phyloP scores from a whole-genome alignment of 2,888 invertebrate species.

The Troides aeacus region DNA sequence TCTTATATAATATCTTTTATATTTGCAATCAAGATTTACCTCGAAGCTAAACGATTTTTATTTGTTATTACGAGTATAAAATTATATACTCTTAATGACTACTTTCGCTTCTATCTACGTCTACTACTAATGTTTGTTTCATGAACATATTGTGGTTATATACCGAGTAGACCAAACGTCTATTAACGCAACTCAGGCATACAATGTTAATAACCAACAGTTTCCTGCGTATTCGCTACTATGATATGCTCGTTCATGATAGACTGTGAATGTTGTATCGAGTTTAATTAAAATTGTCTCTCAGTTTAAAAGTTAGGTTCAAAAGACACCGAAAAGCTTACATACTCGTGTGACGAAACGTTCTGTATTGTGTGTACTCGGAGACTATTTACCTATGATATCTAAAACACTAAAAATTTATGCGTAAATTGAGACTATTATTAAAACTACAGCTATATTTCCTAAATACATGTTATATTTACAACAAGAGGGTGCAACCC shows the following conservation, averaged over 20 bases:
- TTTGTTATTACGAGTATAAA: background rate
- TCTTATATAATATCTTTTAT: too few species aligned
- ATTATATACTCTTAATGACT: background rate
- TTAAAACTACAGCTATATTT: conserved; percentile 9
- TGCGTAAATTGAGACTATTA: conserved; percentile 18
- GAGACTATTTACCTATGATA: background rate
- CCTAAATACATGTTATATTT: background rate
- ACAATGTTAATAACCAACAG: background rate
- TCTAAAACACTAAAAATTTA: background rate
- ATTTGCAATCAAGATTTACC: too few species aligned
- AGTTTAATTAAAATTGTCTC: background rate
- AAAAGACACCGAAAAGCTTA: background rate
- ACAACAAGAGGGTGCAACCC: conserved; percentile 23
- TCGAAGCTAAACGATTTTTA: background rate
- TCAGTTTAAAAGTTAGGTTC: background rate
- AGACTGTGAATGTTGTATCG: background rate
- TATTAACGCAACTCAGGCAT: background rate
- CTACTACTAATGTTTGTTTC: background rate
- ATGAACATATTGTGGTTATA: background rate
- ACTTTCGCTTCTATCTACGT: background rate
- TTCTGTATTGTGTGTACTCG: background rate
- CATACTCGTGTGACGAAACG: background rate
- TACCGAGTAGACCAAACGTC: background rate
- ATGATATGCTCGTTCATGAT: background rate
- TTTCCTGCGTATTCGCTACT: background rate